Percentiles rank a stretch among this genome's conserved stretches.
Conservation (phyloP, 2,888 invertebrate species). For the Phlogophora meticulosa region DNA sequence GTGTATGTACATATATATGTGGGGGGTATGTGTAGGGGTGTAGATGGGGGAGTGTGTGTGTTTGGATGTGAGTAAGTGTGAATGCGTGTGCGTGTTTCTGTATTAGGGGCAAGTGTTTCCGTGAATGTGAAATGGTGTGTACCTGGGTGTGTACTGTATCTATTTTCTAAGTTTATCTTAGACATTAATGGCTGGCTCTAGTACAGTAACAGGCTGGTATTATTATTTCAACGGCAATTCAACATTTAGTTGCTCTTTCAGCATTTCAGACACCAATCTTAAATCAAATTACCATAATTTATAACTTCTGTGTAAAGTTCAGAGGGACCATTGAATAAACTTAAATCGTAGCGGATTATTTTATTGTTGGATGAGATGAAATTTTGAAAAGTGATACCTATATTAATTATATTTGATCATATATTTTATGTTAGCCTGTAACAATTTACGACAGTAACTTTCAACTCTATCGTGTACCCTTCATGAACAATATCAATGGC, state of each 20-base stretch:
- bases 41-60: no score
- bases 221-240: slow-evolving; percentile 6
- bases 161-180: no score
- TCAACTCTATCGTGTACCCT: background rate
- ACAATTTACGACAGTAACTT: slow-evolving; percentile 13
- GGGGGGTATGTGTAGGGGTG: no score
- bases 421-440: background rate
- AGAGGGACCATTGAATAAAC: background rate
- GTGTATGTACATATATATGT: no score
- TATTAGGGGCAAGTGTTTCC: no score
- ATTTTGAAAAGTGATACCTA: slow-evolving; percentile 8
- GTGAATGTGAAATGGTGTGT: no score
- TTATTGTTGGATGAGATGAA: background rate
- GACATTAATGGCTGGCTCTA: no score
- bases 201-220: no score
- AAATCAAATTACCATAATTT: slow-evolving; percentile 6
- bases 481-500: background rate
- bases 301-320: slow-evolving; percentile 1
- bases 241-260: slow-evolving; percentile 9
- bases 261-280: background rate
- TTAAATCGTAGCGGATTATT: background rate
- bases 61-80: no score
- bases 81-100: no score
- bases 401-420: background rate
- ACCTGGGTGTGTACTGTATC: no score